phyloP scores from a whole-genome alignment of 2,797 vertebrate species.

The Enteromius radiatus region DNA sequence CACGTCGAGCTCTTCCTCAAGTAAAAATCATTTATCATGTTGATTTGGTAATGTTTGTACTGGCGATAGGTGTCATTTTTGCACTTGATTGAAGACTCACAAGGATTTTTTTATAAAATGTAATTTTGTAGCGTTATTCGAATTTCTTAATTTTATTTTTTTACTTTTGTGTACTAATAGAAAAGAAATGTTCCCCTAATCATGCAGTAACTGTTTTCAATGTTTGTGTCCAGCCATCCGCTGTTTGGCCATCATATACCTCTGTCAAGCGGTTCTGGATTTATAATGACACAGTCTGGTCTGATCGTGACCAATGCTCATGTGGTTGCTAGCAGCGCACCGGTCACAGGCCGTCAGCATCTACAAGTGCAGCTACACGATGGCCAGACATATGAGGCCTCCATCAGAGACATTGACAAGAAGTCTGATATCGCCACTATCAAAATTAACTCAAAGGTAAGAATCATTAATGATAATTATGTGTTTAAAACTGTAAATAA shows the following conservation, averaged over 20 bases:
- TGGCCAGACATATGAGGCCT: slow-evolving; percentile 88
- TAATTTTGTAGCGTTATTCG: not conserved
- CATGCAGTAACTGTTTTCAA: not conserved
- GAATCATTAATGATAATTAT: not conserved
- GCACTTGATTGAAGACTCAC: not conserved
- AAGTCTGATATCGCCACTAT: slow-evolving; percentile 96
- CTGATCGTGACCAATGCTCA: slow-evolving; percentile 94
- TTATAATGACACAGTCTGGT: slow-evolving; percentile 89
- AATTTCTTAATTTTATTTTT: no score
- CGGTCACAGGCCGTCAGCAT: slow-evolving; percentile 83
- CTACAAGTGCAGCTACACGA: slow-evolving; percentile 90
- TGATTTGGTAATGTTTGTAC: not conserved
- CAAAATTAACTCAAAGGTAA: slow-evolving; percentile 87
- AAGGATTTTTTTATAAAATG: not conserved
- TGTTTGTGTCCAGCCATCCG: slow-evolving; percentile 82
- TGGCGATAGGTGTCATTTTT: not conserved
- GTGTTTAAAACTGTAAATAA: not conserved
- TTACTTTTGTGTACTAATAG: not conserved
- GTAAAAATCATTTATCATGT: slow-evolving; percentile 66
- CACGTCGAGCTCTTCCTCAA: slow-evolving; percentile 94
- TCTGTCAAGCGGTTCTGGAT: slow-evolving; percentile 92
- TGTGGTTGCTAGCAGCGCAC: slow-evolving; percentile 83
- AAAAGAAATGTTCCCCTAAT: not conserved
- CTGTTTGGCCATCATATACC: slow-evolving; percentile 88
- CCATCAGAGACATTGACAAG: slow-evolving; percentile 92